Conservation (phyloP, 1,140 invertebrate genomes). For the Aphaenogaster ashmeadi region DNA sequence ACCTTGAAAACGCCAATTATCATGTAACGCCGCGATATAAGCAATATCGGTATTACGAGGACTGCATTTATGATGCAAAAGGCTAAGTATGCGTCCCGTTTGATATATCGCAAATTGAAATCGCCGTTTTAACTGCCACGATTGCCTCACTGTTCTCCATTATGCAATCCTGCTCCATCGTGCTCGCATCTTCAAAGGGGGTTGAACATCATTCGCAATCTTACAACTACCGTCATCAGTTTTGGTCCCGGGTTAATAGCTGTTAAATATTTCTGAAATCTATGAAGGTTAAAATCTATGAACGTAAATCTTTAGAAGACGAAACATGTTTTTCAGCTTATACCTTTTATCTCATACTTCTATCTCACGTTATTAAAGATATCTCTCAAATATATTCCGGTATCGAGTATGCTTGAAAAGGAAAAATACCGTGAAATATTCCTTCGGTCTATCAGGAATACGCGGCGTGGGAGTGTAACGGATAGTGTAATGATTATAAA, state of each 20-base stretch:
- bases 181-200: constrained; percentile 27
- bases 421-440: not conserved
- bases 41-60: constrained; percentile 27
- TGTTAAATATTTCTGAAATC: not conserved
- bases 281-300: not conserved
- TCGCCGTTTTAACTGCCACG: constrained; percentile 26
- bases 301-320: not conserved
- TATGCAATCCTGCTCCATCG: constrained; percentile 28
- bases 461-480: not conserved
- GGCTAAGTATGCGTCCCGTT: constrained; percentile 6
- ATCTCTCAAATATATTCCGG: not conserved
- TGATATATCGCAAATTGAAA: constrained; percentile 48
- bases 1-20: constrained; percentile 50
- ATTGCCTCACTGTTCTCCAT: constrained; percentile 39
- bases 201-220: constrained; percentile 19
- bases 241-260: not conserved
- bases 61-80: constrained; percentile 44
- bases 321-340: not conserved
- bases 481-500: constrained; percentile 27
- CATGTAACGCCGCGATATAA: constrained; percentile 50
- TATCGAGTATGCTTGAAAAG: not conserved
- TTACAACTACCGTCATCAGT: not conserved
- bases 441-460: not conserved
- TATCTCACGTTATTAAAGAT: not conserved
- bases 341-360: not conserved